Conservation (phyloP, 1,140 invertebrate species). For the Odontomachus brunneus region DNA sequence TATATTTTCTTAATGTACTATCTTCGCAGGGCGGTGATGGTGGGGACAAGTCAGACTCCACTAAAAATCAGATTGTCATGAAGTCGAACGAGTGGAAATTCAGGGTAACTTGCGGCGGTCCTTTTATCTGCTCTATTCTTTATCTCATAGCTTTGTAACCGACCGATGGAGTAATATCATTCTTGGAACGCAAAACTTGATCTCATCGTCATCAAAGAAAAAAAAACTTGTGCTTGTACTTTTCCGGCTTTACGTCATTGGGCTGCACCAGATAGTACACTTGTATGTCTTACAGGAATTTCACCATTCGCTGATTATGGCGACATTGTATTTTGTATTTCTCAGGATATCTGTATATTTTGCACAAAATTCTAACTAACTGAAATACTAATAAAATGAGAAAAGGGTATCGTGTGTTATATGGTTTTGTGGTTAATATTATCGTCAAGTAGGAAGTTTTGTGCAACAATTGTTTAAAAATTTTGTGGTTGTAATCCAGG, state of each 20-base stretch:
- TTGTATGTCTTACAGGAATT: constrained; percentile 36
- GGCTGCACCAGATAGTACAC: constrained; percentile 49
- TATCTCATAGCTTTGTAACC: constrained; percentile 76
- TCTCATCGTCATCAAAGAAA: constrained; percentile 62
- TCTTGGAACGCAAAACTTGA: constrained; percentile 61
- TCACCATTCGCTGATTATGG: constrained; percentile 49
- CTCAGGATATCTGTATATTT: constrained; percentile 1
- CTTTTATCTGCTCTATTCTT: constrained; percentile 76
- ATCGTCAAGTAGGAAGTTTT: too few species aligned
- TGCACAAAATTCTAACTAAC: constrained; percentile 38
- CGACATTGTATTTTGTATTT: constrained; percentile 4
- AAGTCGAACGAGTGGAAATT: constrained; percentile 93
- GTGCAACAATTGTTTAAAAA: neutral
- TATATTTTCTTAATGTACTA: constrained; percentile 77
- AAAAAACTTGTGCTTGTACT: constrained; percentile 51
- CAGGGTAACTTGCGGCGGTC: constrained; percentile 88
- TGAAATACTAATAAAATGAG: constrained; percentile 1
- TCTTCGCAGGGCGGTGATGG: constrained; percentile 86
- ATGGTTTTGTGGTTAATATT: too few species aligned
- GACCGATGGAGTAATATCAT: constrained; percentile 70
- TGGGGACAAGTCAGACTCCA: constrained; percentile 85
- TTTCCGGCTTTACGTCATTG: constrained; percentile 66
- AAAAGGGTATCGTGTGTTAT: neutral
- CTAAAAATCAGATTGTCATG: constrained; percentile 85
- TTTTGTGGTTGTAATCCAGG: neutral